Evolutionary conservation across 2,797 vertebrate species (phyloP).

Genomic region (Phalanger gymnotis): DNA sequence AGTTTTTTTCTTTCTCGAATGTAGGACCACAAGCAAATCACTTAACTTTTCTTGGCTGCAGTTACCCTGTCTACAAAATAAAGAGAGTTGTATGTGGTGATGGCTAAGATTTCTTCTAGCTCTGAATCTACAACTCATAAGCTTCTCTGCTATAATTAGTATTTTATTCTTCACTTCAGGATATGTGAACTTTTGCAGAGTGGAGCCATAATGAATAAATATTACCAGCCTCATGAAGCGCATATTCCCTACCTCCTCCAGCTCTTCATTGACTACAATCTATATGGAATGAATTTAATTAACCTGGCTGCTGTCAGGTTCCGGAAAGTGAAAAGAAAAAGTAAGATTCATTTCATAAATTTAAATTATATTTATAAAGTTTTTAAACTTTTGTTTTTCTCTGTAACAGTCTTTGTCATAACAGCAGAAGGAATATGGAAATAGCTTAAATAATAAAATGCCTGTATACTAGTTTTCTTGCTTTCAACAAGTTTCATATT

Average conservation of each 20-base stretch:
- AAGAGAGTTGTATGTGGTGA: not conserved
- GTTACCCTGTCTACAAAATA: not conserved
- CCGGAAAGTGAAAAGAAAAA: constrained; percentile 89
- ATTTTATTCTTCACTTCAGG: constrained; percentile 84
- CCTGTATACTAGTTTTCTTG: not conserved
- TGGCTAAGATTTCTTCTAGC: not conserved
- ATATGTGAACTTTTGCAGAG: constrained; percentile 98
- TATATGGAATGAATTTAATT: constrained; percentile 99
- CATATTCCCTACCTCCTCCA: constrained; percentile 99
- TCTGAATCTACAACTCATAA: not conserved
- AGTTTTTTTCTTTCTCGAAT: not conserved
- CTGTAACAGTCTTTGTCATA: not conserved
- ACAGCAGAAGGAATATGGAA: not conserved
- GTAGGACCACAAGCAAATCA: constrained; percentile 2
- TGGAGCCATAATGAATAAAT: constrained; percentile 98
- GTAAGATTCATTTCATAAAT: constrained; percentile 84
- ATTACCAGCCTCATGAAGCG: constrained; percentile 97
- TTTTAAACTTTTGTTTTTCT: not conserved
- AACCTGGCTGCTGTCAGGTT: constrained; percentile 96
- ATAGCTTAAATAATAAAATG: not conserved
- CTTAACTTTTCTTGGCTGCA: not conserved
- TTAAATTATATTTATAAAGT: constrained; percentile 3
- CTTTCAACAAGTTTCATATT: not conserved
- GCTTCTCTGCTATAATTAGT: constrained; percentile 48
- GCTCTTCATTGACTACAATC: constrained; percentile 99